These are phyloP conservation scores for Vesta saturnalis DNA, from an alignment of 2,888 invertebrate species.

Conservation along the genomic window DNA sequence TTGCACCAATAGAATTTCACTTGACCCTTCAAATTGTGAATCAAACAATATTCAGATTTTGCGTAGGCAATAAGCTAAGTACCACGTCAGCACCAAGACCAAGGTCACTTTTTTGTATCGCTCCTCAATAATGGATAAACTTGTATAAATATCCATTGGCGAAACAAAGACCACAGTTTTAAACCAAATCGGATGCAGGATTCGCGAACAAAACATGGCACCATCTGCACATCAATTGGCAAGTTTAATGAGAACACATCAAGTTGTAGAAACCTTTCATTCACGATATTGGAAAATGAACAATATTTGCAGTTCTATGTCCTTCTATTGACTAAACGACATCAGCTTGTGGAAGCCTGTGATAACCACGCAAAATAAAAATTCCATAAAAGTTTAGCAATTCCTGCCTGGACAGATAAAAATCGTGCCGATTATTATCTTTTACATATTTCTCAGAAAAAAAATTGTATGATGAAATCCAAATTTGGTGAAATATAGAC, in stretches of 20 bases:
- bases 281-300: neutral
- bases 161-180: neutral
- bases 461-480: neutral
- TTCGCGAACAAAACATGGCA: neutral
- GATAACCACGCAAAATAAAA: neutral
- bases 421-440: neutral
- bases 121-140: too few species aligned
- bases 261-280: neutral
- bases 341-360: neutral
- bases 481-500: neutral
- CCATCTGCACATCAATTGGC: neutral
- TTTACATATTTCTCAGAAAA: neutral
- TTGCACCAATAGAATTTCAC: too few species aligned
- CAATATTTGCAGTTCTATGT: too few species aligned
- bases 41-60: too few species aligned
- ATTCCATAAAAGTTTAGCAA: too few species aligned
- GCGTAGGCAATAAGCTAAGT: too few species aligned
- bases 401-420: neutral
- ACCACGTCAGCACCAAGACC: too few species aligned
- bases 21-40: too few species aligned
- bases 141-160: too few species aligned
- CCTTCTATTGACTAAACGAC: neutral
- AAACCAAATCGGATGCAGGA: neutral
- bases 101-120: too few species aligned
- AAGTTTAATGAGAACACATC: neutral